phyloP scores from a whole-genome alignment of 2,888 invertebrate species.

The Thecocarcelia acutangulata region DNA sequence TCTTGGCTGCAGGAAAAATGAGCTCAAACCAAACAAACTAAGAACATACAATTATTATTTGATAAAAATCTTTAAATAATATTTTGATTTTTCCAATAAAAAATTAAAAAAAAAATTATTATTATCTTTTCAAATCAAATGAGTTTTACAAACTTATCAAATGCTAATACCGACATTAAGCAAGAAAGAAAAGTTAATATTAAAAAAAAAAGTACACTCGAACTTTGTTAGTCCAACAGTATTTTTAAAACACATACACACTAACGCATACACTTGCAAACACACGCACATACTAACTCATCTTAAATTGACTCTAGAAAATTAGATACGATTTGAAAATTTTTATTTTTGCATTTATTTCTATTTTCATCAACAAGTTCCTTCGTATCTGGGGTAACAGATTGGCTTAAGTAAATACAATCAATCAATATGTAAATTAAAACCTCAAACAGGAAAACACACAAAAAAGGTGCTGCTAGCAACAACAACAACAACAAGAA shows the following conservation, averaged over 20 bases:
- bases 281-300: neutral
- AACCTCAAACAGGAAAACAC: neutral
- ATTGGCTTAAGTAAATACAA: conserved; percentile 67
- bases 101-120: neutral
- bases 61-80: too few relatives aligned
- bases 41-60: too few relatives aligned
- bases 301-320: conserved; percentile 17
- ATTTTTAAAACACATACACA: conserved; percentile 3
- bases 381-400: conserved; percentile 21
- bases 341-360: neutral
- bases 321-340: conserved; percentile 5
- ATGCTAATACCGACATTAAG: conserved; percentile 26
- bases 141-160: conserved; percentile 30
- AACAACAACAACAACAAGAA: neutral
- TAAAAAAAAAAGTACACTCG: conserved; percentile 3
- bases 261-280: too few relatives aligned
- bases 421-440: conserved; percentile 74
- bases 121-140: neutral
- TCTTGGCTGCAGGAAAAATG: too few relatives aligned
- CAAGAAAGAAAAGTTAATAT: neutral
- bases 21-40: too few relatives aligned
- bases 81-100: too few relatives aligned
- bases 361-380: neutral
- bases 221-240: neutral
- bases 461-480: conserved; percentile 38